Evolutionary conservation across 2,888 invertebrate genomes (phyloP), one percentile per base, ranked within the genome.

Genomic region (Liodrosophila aerea): DNA sequence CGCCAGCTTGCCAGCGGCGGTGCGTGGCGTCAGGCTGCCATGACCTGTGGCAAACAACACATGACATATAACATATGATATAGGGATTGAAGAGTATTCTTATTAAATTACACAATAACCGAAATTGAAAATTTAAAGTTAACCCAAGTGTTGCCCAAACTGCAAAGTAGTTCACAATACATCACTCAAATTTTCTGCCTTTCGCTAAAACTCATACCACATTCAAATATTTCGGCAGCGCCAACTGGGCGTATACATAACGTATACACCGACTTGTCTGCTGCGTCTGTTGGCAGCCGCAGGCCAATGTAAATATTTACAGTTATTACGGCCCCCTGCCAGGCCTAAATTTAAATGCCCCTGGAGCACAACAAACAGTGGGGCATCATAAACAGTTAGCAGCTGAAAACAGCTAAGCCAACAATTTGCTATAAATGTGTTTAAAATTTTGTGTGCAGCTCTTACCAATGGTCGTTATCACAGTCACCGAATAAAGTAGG

Each of bases 381-480:
- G 8, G 11, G 18, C 44, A 44, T 22, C 57, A 63, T 59, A 57
- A 57, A 64, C 65, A 73, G 59, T 59, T 53, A 73, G 50, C 54
- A 60, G 58, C 50, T 31, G 9, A 39, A 31, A 36, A 46, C 49
- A 46, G 27, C 49, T 60, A 22, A 8, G 9, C 29, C 29, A 8
- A 22, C 2, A 22, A 22, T 22, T 22, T 22, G 22, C 5, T 22
- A 5, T 2, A 4, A 22, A 22, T 22, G 2, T 22, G 5, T 22
- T 4, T 22, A 4, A 22, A 22, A 22, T 22, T 22, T 22, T 12
- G 9, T 13, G 37, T 9, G 16, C 12, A 16, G 9, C 37, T 88
- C 93, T 92, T 89, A 96, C 96, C 97, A 88, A 97, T 96, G 49
- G 97, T 97, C 67, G 96, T 97, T 87, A 96, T 95, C 81, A 96